phyloP scores from a whole-genome alignment of 1,140 invertebrate genomes.

The Apis dorsata region DNA sequence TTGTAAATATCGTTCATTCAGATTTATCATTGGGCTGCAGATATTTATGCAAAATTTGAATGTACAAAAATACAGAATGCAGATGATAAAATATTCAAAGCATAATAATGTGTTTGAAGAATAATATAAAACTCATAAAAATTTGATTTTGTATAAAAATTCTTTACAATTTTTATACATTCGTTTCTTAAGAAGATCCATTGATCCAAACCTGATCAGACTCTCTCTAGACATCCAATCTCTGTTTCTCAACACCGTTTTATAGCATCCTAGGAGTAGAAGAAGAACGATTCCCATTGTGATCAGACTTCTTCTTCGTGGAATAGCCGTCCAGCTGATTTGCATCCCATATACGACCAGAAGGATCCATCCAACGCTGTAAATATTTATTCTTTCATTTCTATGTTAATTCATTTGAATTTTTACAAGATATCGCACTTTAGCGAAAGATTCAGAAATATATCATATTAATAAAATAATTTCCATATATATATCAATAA shows the following conservation, averaged over 20 bases:
- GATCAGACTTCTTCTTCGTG: slow-evolving; percentile 78
- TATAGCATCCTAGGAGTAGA: slow-evolving; percentile 82
- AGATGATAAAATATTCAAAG: no score
- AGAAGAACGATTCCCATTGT: slow-evolving; percentile 81
- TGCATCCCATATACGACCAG: slow-evolving; percentile 84
- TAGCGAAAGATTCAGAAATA: no score
- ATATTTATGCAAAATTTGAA: no score
- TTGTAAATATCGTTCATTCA: no score
- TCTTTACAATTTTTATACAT: no score
- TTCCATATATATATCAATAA: no score
- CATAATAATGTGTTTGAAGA: no score
- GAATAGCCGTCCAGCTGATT: slow-evolving; percentile 81
- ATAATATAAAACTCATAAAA: no score
- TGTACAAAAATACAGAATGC: no score
- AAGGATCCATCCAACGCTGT: slow-evolving; percentile 85
- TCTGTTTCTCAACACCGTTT: slow-evolving; percentile 86
- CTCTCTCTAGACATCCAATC: slow-evolving; percentile 90
- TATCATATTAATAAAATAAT: no score
- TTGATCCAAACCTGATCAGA: slow-evolving; percentile 83
- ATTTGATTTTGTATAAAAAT: no score
- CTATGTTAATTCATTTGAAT: neutral
- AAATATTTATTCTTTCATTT: slow-evolving; percentile 22
- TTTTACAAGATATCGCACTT: neutral
- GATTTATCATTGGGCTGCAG: no score
- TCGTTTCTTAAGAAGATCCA: neutral